Conservation (phyloP, 2,797 vertebrate genomes). For the Eulemur rubriventer region DNA sequence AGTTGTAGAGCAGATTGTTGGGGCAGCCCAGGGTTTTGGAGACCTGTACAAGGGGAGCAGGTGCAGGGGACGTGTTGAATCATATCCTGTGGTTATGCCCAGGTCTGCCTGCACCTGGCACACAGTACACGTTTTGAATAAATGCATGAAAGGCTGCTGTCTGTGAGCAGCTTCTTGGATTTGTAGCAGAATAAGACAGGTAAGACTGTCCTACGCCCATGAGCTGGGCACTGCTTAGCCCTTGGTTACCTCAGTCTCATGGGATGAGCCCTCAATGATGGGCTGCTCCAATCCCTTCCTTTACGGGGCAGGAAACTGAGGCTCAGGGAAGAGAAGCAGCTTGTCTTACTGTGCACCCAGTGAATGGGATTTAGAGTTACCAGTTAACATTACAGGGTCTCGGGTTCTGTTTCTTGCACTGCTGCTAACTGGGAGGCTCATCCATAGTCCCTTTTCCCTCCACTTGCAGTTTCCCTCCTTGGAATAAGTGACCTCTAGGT, state of each 20-base stretch:
- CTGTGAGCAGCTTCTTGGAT: background rate
- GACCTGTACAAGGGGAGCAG: background rate
- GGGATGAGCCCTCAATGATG: background rate
- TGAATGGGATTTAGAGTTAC: background rate
- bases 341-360: background rate
- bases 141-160: background rate
- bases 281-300: background rate
- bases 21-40: background rate
- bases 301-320: background rate
- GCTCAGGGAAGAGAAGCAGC: background rate
- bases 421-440: fast-evolving
- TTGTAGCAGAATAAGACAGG: background rate
- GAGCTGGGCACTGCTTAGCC: background rate
- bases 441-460: background rate
- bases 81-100: background rate
- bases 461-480: background rate
- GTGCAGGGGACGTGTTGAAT: background rate
- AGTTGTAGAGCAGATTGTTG: background rate
- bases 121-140: background rate
- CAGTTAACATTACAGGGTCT: too few relatives aligned
- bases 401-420: background rate
- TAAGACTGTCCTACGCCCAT: fast-evolving
- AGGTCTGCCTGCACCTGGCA: too few relatives aligned
- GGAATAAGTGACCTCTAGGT: background rate
- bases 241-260: background rate